Evolutionary conservation across 2,797 vertebrate species (phyloP).

Genomic region (Centroberyx gerrardi): DNA sequence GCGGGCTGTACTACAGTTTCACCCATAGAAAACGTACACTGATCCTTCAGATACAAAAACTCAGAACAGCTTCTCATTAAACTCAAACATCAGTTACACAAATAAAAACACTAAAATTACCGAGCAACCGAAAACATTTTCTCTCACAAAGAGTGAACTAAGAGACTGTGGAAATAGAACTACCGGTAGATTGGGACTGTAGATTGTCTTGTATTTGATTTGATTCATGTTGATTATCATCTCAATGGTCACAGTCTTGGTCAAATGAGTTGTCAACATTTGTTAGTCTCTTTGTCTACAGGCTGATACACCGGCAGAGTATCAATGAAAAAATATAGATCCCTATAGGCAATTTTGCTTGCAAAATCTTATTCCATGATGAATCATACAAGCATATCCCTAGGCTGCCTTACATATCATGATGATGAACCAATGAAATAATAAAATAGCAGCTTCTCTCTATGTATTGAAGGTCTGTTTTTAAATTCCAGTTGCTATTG

Average conservation of each 20-base stretch:
- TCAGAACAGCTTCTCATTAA: slow-evolving; percentile 1
- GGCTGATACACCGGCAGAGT: slow-evolving; percentile 28
- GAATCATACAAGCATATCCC: slow-evolving; percentile 38
- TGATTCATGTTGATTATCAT: slow-evolving; percentile 58
- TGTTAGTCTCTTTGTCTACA: slow-evolving; percentile 33
- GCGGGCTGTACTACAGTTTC: slow-evolving; percentile 27
- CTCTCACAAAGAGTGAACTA: slow-evolving; percentile 34
- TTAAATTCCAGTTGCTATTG: slow-evolving; percentile 61
- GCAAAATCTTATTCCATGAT: slow-evolving; percentile 30
- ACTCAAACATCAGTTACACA: slow-evolving; percentile 38
- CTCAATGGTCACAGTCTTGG: slow-evolving; percentile 79
- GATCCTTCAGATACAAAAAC: slow-evolving; percentile 41
- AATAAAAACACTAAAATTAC: slow-evolving; percentile 25
- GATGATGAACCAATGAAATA: slow-evolving; percentile 31
- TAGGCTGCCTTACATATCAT: slow-evolving; percentile 21
- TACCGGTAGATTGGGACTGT: slow-evolving; percentile 47
- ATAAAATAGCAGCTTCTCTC: slow-evolving; percentile 54
- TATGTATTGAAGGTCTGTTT: slow-evolving; percentile 23
- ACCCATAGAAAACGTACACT: slow-evolving; percentile 45
- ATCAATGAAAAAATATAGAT: slow-evolving; percentile 53
- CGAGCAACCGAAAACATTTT: slow-evolving; percentile 36
- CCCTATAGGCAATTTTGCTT: slow-evolving; percentile 55
- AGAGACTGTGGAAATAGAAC: slow-evolving; percentile 30
- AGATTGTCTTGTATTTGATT: slow-evolving; percentile 73
- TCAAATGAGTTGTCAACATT: slow-evolving; percentile 64